Conservation (phyloP, 2,888 invertebrate species). For the Pristionchus exspectatus region DNA sequence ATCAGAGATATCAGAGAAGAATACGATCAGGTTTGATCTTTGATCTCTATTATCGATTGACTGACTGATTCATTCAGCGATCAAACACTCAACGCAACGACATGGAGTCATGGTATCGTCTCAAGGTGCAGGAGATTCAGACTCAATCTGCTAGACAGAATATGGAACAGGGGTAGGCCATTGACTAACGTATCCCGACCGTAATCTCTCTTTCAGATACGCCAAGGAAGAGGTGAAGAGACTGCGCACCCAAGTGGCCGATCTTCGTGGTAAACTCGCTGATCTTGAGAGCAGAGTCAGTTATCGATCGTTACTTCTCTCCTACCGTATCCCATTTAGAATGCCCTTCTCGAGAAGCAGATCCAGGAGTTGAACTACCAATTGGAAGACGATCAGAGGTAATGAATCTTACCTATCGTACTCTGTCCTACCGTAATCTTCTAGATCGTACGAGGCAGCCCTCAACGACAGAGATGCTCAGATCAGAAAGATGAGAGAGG, state of each 20-base stretch:
- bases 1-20: conserved; percentile 82
- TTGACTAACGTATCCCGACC: not conserved
- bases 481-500: conserved; percentile 79
- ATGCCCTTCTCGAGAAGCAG: conserved; percentile 80
- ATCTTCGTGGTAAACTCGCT: conserved; percentile 80
- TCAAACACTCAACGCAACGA: conserved; percentile 80
- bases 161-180: conserved; percentile 79
- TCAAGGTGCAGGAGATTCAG: conserved; percentile 82
- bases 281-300: conserved; percentile 80
- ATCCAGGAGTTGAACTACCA: conserved; percentile 80
- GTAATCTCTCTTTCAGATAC: conserved; percentile 67
- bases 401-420: not conserved
- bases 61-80: conserved; percentile 55
- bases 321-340: conserved; percentile 72
- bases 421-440: conserved; percentile 28
- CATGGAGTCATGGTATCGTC: conserved; percentile 81
- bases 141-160: conserved; percentile 80
- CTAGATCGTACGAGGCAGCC: conserved; percentile 79
- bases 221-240: conserved; percentile 81
- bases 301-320: not conserved
- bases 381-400: conserved; percentile 80
- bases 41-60: not conserved
- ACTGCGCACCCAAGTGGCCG: conserved; percentile 79
- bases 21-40: conserved; percentile 79
- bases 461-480: conserved; percentile 78